A percentile compares a stretch with the other conserved stretches of the same genome.
These are phyloP conservation scores for Drosophila kepulauana DNA, from an alignment of 1,140 invertebrate species.

Conservation along the genomic window DNA sequence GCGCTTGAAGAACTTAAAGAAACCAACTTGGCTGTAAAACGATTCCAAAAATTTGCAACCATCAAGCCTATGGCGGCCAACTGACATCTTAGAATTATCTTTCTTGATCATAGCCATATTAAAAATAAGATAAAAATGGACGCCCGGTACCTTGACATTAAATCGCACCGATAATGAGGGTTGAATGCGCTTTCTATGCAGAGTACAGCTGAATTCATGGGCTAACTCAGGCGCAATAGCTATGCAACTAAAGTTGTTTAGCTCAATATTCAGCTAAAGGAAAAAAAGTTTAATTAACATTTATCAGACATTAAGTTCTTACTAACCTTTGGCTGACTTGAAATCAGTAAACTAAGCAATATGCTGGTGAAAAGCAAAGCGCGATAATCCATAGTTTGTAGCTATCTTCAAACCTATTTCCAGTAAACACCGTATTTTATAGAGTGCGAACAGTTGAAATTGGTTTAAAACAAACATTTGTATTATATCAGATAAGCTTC, in stretches of 20 bases:
- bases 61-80: slow-evolving; percentile 35
- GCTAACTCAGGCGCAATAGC: background rate
- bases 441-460: too few species aligned
- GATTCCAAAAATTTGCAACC: slow-evolving; percentile 52
- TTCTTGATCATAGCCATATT: slow-evolving; percentile 39
- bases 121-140: background rate
- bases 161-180: slow-evolving; percentile 2
- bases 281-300: too few species aligned
- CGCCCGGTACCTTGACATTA: background rate
- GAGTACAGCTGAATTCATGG: slow-evolving; percentile 3
- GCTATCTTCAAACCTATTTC: too few species aligned
- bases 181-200: background rate
- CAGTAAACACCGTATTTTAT: too few species aligned
- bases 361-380: too few species aligned
- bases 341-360: too few species aligned
- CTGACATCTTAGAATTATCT: slow-evolving; percentile 41
- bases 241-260: slow-evolving; percentile 13
- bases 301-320: too few species aligned
- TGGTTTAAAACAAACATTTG: too few species aligned
- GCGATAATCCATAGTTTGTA: too few species aligned
- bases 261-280: background rate
- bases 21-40: slow-evolving; percentile 17
- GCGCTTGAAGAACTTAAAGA: slow-evolving; percentile 34
- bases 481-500: too few species aligned
- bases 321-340: too few species aligned